Base-by-base conservation (phyloP, 1,140 invertebrate species). In the Forficula auricularia region DNA sequence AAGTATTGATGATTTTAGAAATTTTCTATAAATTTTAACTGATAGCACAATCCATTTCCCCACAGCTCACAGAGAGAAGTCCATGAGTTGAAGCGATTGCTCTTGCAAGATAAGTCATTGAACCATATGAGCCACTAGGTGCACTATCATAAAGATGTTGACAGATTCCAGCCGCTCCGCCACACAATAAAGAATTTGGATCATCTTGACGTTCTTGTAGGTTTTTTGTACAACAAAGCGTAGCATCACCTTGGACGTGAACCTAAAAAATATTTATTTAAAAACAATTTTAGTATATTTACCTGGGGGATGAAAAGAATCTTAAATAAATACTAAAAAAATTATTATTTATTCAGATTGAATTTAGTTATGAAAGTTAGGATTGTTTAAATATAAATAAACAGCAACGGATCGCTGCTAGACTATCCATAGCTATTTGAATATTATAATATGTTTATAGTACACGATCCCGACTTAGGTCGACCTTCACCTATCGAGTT, bases 61-160 rank as follows among this genome's bases (percentile, higher is more conserved):
- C 73, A 10, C 22, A 48, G 79, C 72, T 51, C 74, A 72, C 2
- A 82, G 82, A 50, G 84, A 64, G 55, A 76, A 79, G 53, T 84
- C 76, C 19, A 89, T 65, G 14, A 77, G 67, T 0, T 27, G 68
- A 62, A 32, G 82, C 80, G 12, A 89, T 73, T 1, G 90, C 84
- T 53, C 87, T 73, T 19, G 89, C 85, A 52, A 98, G 73, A 54
- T 98, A 98, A 1, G 90, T 94, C 87, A 97, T 96, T 13, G 94
- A 97, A 42, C 95, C 95, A 63, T 77, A 97, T 55, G 79, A 80
- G 33, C 95, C 95, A 60, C 89, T 95, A 3, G 95, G 95, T 14
- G 95, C 94, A 59, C 82, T 88, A 60, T 98, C 95, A 61, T 97
- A 98, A 56, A 98, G 86, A 63, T 95, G 88, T 62, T 89, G 84